These are phyloP conservation scores for Buceros bicornis DNA, from an alignment of 2,797 vertebrate species.

Conservation along the genomic window DNA sequence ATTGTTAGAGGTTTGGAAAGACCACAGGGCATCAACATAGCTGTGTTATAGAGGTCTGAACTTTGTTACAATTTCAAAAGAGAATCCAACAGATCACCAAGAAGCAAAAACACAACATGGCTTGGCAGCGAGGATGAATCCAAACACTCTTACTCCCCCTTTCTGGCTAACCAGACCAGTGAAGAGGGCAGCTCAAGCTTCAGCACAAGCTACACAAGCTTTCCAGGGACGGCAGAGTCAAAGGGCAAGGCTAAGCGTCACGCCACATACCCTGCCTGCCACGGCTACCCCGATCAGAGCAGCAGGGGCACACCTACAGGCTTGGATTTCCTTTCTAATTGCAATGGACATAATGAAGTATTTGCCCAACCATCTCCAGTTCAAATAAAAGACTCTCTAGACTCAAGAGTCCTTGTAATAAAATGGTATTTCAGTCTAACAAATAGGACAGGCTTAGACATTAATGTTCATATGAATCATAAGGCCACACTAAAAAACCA, in stretches of 20 bases:
- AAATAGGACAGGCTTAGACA: not conserved
- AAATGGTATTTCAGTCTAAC: not conserved
- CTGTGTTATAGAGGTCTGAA: not conserved
- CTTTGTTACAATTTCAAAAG: not conserved
- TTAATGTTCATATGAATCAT: not conserved
- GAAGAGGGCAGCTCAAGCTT: not conserved
- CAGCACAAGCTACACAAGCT: not conserved
- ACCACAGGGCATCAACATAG: fast-evolving
- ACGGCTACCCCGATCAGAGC: not conserved
- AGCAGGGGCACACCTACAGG: not conserved
- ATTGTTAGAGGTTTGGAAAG: not conserved
- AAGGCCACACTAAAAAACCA: not conserved
- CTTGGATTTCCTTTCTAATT: not conserved
- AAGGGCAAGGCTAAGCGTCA: not conserved
- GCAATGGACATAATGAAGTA: not conserved
- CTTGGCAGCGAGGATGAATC: not conserved
- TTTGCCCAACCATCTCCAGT: not conserved
- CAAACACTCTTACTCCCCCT: not conserved
- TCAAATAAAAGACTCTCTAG: not conserved
- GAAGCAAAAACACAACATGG: not conserved
- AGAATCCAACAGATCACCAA: not conserved
- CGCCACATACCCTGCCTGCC: not conserved
- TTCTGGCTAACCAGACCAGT: not conserved
- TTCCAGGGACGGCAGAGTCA: not conserved
- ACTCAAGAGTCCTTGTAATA: not conserved